Percentiles rank a stretch among this genome's conserved stretches.
phyloP scores from a whole-genome alignment of 2,113 vertebrate genomes.

The Strix uralensis region DNA sequence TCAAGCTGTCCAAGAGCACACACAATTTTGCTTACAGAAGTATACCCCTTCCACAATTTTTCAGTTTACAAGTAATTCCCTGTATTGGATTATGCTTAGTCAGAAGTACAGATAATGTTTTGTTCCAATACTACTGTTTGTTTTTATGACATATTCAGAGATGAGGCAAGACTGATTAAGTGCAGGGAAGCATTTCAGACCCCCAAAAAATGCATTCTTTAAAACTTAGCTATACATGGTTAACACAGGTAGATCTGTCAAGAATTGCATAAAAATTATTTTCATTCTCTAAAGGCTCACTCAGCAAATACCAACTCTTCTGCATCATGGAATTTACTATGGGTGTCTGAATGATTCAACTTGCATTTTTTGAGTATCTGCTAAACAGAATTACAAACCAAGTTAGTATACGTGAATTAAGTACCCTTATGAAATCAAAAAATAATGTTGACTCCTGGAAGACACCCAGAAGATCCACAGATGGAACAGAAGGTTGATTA shows the following conservation, averaged over 20 bases:
- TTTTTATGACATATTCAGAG: slow-evolving; percentile 18
- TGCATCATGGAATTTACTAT: slow-evolving; percentile 29
- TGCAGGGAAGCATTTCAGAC: slow-evolving; percentile 63
- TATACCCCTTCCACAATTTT: not conserved
- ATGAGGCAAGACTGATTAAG: slow-evolving; percentile 64
- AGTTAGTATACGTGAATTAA: slow-evolving; percentile 7
- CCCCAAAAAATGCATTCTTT: not conserved
- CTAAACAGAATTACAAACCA: not conserved
- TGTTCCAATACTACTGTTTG: slow-evolving; percentile 43
- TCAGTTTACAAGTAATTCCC: slow-evolving; percentile 41
- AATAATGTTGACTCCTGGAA: not conserved
- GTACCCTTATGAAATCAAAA: slow-evolving; percentile 33
- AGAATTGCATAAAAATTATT: slow-evolving; percentile 22
- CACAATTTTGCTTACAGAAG: slow-evolving; percentile 51
- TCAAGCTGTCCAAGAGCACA: slow-evolving; percentile 33
- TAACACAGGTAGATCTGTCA: slow-evolving; percentile 24
- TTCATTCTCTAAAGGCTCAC: slow-evolving; percentile 30
- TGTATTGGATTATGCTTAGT: slow-evolving; percentile 31
- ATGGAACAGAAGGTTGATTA: slow-evolving; percentile 37
- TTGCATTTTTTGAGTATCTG: not conserved
- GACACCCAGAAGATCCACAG: slow-evolving; percentile 35
- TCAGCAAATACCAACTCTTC: slow-evolving; percentile 41
- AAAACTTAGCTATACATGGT: slow-evolving; percentile 6
- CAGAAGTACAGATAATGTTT: slow-evolving; percentile 38
- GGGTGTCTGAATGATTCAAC: not conserved